phyloP scores from a whole-genome alignment of 2,113 vertebrate species.

The Oenanthe oenanthe region DNA sequence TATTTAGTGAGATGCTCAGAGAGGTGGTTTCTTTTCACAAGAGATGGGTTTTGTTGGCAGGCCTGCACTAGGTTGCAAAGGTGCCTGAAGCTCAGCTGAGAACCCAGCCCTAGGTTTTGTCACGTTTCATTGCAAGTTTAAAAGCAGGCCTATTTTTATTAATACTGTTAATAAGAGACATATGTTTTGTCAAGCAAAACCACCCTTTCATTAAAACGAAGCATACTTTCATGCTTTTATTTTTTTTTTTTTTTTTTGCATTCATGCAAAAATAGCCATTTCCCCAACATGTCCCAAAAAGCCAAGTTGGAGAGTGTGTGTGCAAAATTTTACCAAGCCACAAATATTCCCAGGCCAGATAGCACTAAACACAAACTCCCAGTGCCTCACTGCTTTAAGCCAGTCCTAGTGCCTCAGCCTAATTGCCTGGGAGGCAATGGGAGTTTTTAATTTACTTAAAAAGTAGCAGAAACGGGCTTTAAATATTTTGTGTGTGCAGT shows the following conservation, averaged over 20 bases:
- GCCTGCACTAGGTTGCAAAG: not conserved
- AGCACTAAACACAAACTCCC: not conserved
- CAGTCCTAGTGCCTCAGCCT: not conserved
- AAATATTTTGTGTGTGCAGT: not conserved
- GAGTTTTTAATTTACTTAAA: constrained; percentile 30
- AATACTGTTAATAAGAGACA: constrained; percentile 63
- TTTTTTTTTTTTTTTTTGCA: not conserved
- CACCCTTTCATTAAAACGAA: constrained; percentile 9
- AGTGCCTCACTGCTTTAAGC: not conserved
- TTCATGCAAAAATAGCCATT: constrained; percentile 31
- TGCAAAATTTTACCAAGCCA: constrained; percentile 27
- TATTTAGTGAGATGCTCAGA: not conserved
- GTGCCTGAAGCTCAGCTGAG: not conserved
- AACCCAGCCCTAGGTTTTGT: constrained; percentile 17
- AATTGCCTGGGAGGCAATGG: constrained; percentile 14
- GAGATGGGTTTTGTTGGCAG: not conserved
- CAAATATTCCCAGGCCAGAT: constrained; percentile 33
- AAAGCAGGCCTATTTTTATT: constrained; percentile 51
- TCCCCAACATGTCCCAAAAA: constrained; percentile 18
- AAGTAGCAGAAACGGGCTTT: not conserved
- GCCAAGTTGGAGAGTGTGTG: not conserved
- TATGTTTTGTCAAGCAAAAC: constrained; percentile 54
- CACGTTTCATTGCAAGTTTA: constrained; percentile 44
- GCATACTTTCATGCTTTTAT: constrained; percentile 1
- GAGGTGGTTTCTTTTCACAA: fast-evolving